phyloP scores from a whole-genome alignment of 2,888 invertebrate genomes.

The Lithophane semibrunnea region DNA sequence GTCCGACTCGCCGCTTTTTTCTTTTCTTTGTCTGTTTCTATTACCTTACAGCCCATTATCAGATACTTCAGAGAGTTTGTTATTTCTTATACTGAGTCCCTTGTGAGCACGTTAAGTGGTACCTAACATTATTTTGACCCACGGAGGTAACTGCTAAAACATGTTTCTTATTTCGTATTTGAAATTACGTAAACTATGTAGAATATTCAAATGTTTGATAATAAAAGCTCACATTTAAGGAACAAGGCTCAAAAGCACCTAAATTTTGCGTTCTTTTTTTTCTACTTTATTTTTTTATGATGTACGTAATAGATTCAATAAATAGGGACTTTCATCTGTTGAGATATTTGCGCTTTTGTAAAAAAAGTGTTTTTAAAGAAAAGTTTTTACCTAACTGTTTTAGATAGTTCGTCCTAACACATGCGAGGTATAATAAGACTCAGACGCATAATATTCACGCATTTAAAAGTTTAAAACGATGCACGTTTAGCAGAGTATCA shows the following conservation, averaged over 20 bases:
- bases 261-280: not conserved
- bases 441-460: not conserved
- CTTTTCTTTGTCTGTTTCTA: too few species aligned
- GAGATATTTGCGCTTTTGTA: too few species aligned
- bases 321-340: too few species aligned
- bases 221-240: not conserved
- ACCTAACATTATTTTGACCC: not conserved
- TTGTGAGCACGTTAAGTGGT: not conserved
- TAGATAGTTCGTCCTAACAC: not conserved
- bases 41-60: too few species aligned
- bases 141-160: too few species aligned
- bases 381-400: not conserved
- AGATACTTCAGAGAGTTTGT: too few species aligned
- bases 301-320: too few species aligned
- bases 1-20: too few species aligned
- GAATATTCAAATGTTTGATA: not conserved
- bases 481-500: constrained; percentile 13
- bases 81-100: not conserved
- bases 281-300: not conserved
- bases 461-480: not conserved
- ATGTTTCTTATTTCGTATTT: not conserved
- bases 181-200: not conserved
- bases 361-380: too few species aligned
- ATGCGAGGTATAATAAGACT: not conserved
- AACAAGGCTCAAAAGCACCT: not conserved